Conservation (phyloP, 2,113 vertebrate species). For the Ellobius talpinus region DNA sequence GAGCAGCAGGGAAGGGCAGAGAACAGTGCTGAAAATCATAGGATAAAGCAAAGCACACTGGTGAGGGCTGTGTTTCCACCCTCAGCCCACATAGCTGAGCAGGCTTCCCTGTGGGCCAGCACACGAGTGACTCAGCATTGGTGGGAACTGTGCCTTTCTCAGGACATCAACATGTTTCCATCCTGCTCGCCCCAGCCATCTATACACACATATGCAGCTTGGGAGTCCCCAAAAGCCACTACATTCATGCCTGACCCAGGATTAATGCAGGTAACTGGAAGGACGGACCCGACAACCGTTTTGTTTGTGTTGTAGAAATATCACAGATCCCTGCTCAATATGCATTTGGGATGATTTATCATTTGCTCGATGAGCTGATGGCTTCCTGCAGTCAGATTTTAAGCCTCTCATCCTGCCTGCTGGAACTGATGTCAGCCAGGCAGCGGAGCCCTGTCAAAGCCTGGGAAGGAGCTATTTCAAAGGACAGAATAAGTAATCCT, state of each 20-base stretch:
- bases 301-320: constrained; percentile 33
- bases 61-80: background rate
- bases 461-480: constrained; percentile 34
- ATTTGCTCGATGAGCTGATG: constrained; percentile 33
- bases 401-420: constrained; percentile 36
- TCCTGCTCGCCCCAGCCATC: background rate
- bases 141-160: background rate
- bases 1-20: background rate
- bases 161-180: accelerated
- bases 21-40: background rate
- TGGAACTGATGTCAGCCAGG: constrained; percentile 33
- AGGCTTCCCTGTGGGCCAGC: accelerated
- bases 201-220: accelerated
- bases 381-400: constrained; percentile 60
- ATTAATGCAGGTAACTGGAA: background rate
- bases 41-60: background rate
- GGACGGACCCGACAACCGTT: constrained; percentile 6
- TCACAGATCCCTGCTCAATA: constrained; percentile 31
- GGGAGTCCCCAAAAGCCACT: background rate
- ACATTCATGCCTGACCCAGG: no score
- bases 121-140: background rate
- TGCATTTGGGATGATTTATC: constrained; percentile 69
- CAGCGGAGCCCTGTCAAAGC: background rate
- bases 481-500: constrained; percentile 63
- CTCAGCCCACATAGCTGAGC: background rate